These are phyloP conservation scores for Drosophila fungiperda DNA, from an alignment of 2,888 invertebrate species.

Conservation along the genomic window DNA sequence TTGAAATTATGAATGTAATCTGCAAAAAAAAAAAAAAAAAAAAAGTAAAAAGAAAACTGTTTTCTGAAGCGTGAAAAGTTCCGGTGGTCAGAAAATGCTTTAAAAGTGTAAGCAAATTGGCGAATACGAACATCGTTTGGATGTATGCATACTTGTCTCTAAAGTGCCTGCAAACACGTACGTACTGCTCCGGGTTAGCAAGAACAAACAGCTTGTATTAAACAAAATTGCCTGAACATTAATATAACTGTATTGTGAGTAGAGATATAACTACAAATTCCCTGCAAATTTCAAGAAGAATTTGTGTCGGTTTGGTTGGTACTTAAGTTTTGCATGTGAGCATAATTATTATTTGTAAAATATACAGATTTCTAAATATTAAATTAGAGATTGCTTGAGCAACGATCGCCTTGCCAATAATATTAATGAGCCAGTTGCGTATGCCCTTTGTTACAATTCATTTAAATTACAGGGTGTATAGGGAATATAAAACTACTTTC, in stretches of 20 bases:
- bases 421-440: conserved; percentile 17
- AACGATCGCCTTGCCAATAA: neutral
- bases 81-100: conserved; percentile 25
- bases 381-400: no score
- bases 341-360: neutral
- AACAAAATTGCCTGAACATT: neutral
- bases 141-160: neutral
- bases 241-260: neutral
- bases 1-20: conserved; percentile 54
- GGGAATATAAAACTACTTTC: conserved; percentile 13
- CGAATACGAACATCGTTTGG: neutral
- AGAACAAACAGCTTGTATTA: neutral
- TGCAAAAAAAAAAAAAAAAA: conserved; percentile 10
- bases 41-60: conserved; percentile 6
- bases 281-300: neutral
- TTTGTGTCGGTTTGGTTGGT: neutral
- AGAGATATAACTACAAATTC: neutral
- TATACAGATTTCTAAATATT: neutral
- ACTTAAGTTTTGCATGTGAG: neutral
- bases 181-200: neutral
- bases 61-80: conserved; percentile 48
- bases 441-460: conserved; percentile 24
- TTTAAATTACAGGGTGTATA: conserved; percentile 10
- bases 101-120: conserved; percentile 14
- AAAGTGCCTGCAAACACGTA: conserved; percentile 5